Evolutionary conservation across 2,888 invertebrate genomes (phyloP), one percentile per base, ranked within the genome.

Genomic region (Acronicta leporina): DNA sequence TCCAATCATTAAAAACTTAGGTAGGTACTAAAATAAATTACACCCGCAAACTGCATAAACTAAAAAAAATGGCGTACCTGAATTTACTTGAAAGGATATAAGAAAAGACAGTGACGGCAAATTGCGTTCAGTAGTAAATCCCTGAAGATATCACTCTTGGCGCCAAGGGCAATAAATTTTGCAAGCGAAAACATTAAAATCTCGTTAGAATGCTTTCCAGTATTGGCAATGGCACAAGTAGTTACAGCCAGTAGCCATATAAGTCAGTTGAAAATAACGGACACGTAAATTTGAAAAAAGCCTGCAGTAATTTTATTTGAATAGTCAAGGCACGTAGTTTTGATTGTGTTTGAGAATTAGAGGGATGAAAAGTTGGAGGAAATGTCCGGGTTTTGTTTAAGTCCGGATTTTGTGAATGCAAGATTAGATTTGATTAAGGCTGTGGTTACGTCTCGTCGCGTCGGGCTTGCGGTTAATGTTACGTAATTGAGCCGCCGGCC

Each of bases 121-220:
- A 87, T 87, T 86, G 83, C 84, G 79, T 82, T 80, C 77, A 78
- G 75, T 78, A 78, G 70, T 79, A 82, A 85, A 83, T 82, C 81
- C 79, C 65, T 52, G 64, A 75, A 86, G 82, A 84, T 79, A 77
- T 69, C 71, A 79, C 83, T 76, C 79, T 79, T 84, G 90, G 91
- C 90, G 89, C 87, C 88, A 81, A 67, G 61, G 56, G 85, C 79
- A 82, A 88, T 92, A 90, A 91, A 91, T 89, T 87, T 86, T 80
- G 76, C 86, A 80, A 82, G 85, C 78, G 78, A 83, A 85, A 87
- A 83, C 91, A 90, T 92, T 91, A 91, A 92, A 91, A 91, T 86
- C 90, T 88, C 90, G 86, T 91, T 91, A 91, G 87, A 89, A 85
- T 80, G 75, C 75, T 85, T 85, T 80, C 77, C 68, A 81, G 81